Base-by-base conservation (phyloP, 2,797 vertebrate species). In the Chelon labrosus region DNA sequence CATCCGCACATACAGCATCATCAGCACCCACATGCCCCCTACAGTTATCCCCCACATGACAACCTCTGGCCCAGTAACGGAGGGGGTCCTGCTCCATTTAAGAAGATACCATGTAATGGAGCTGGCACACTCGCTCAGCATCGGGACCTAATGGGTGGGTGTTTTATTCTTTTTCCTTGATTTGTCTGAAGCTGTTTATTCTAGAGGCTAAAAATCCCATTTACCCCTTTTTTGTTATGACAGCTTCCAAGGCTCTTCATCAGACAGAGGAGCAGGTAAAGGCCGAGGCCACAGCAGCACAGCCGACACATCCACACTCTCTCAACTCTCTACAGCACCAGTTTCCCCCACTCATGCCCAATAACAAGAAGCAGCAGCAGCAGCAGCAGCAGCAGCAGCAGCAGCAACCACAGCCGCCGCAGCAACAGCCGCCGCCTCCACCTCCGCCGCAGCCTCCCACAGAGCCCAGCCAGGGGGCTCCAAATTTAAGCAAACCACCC, bases 21-120 rank as follows among this genome's bases (percentile, higher is more conserved):
- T 82, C 94, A 85, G 75, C 90, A 86, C 44, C 84, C 85, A 16
- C 91, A 92, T 0, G 67, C 81, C 60, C 81, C 96, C 51, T 97
- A 97, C 87, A 94, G 91, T 88, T 98, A 97, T 85, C 94, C 96
- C 54, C 86, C 96, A 47, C 95, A 97, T 13, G 97, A 99, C 90
- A 89, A 99, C 91, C 88, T 97, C 88, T 99, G 98, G 98, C 95
- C 96, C 63, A 96, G 93, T 83, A 95, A 96, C 55, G 94, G 97
- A 55, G 94, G 95, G 61, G 87, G 94, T 87, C 94, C 97, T 63
- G 87, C 93, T 87, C 94, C 96, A 4, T 97, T 97, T 87, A 97
- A 97, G 88, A 99, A 98, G 97, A 98, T 99, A 97, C 98, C 97
- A 85, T 99, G 98, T 94, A 99, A 98, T 38, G 98, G 97, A 95